Evolutionary conservation across 2,113 vertebrate genomes (phyloP).

Genomic region (Cheirogaleus medius): DNA sequence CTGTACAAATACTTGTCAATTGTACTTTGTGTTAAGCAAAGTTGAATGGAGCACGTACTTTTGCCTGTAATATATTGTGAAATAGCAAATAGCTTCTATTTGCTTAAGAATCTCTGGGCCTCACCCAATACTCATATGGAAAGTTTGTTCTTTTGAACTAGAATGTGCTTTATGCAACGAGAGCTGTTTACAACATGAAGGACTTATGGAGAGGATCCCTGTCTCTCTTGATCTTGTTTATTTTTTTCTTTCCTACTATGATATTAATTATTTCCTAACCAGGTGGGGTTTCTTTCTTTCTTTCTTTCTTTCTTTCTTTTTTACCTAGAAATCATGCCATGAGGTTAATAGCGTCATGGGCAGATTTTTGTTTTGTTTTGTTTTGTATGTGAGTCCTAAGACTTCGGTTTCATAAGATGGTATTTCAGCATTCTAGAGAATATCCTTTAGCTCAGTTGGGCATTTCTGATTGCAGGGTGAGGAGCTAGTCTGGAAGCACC

Average conservation of each 20-base stretch:
- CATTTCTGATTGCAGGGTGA: slow-evolving; percentile 33
- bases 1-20: slow-evolving; percentile 71
- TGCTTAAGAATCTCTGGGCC: slow-evolving; percentile 72
- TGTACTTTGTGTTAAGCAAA: slow-evolving; percentile 73
- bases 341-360: slow-evolving; percentile 18
- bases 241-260: slow-evolving; percentile 33
- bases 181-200: slow-evolving; percentile 56
- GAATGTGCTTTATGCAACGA: background rate
- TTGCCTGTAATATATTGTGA: slow-evolving; percentile 67
- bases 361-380: slow-evolving; percentile 47
- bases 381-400: background rate
- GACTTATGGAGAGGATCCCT: fast-evolving
- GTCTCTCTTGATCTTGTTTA: slow-evolving; percentile 37
- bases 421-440: slow-evolving; percentile 58
- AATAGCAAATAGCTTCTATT: slow-evolving; percentile 73
- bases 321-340: slow-evolving; percentile 34
- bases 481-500: background rate
- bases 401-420: slow-evolving; percentile 42
- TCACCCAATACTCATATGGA: background rate
- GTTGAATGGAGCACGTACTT: slow-evolving; percentile 69
- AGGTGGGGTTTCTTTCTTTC: background rate
- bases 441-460: background rate
- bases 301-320: background rate
- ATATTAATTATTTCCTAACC: slow-evolving; percentile 49
- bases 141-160: slow-evolving; percentile 50